A percentile compares a stretch with the other conserved stretches of the same genome.
These are phyloP conservation scores for Pocillopora verrucosa DNA, from an alignment of 64 coral and sea anemone species.

Conservation along the genomic window DNA sequence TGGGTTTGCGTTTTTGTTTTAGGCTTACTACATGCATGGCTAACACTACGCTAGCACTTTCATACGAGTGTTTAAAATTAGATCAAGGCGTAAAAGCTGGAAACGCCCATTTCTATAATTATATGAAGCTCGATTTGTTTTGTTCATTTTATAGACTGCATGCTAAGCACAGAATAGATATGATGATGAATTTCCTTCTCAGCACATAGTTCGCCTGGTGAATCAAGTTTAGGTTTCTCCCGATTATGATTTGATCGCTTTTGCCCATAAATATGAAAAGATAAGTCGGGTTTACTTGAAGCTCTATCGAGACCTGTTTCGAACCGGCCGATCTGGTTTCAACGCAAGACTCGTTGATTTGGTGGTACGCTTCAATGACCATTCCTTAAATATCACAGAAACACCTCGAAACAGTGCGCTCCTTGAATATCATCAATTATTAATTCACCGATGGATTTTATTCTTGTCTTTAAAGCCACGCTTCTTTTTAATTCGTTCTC, in stretches of 20 bases:
- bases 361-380: no score
- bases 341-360: not conserved
- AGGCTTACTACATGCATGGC: no score
- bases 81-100: not conserved
- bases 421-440: slow-evolving; percentile 20
- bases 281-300: not conserved
- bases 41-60: no score
- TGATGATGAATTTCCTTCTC: not conserved
- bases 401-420: not conserved
- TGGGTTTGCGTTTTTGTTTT: no score
- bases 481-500: not conserved
- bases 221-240: not conserved
- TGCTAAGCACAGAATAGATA: not conserved
- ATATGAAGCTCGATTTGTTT: not conserved
- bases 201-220: not conserved
- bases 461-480: not conserved
- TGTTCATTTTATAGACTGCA: not conserved
- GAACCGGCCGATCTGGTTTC: no score
- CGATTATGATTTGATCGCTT: not conserved
- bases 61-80: not conserved
- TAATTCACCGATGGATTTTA: not conserved
- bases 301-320: not conserved
- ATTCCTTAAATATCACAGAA: no score
- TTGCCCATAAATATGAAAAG: not conserved
- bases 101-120: not conserved